A percentile compares a stretch with the other conserved stretches of the same genome.
phyloP scores from a whole-genome alignment of 2,113 vertebrate species.

The Pseudolaguvia tuberculata region DNA sequence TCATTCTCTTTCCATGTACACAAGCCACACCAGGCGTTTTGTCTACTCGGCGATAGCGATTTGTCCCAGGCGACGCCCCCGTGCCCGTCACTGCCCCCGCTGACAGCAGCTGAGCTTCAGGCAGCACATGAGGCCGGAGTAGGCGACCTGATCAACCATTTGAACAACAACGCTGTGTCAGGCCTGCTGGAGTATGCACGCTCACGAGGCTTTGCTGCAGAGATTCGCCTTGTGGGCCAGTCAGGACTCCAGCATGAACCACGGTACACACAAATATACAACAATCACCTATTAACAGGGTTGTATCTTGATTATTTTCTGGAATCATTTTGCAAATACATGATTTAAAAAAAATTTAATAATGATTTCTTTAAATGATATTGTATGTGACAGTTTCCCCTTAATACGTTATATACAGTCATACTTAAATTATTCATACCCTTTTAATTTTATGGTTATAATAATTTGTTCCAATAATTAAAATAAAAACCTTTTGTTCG shows the following conservation, averaged over 20 bases:
- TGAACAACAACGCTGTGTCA: slow-evolving; percentile 88
- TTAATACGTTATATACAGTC: not conserved
- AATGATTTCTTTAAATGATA: not conserved
- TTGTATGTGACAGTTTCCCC: not conserved
- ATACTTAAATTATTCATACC: too few species aligned
- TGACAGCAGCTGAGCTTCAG: slow-evolving; percentile 68
- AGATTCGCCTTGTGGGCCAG: slow-evolving; percentile 90
- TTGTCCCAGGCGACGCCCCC: slow-evolving; percentile 47
- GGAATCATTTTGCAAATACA: too few species aligned
- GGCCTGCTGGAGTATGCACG: slow-evolving; percentile 91
- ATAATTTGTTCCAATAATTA: too few species aligned
- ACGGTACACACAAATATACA: slow-evolving; percentile 69
- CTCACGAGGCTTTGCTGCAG: slow-evolving; percentile 88
- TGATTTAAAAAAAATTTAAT: too few species aligned
- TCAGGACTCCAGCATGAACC: slow-evolving; percentile 89
- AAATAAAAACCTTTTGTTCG: too few species aligned
- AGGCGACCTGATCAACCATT: slow-evolving; percentile 86
- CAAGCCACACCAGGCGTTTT: slow-evolving; percentile 66
- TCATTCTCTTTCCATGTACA: slow-evolving; percentile 14
- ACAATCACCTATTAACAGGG: too few species aligned
- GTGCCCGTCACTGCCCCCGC: slow-evolving; percentile 65
- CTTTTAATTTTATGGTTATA: too few species aligned
- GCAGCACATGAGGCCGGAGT: slow-evolving; percentile 74
- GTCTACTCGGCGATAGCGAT: slow-evolving; percentile 57
- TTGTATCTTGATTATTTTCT: too few species aligned